phyloP scores from a whole-genome alignment of 2,797 vertebrate species.

The Monodelphis domestica region DNA sequence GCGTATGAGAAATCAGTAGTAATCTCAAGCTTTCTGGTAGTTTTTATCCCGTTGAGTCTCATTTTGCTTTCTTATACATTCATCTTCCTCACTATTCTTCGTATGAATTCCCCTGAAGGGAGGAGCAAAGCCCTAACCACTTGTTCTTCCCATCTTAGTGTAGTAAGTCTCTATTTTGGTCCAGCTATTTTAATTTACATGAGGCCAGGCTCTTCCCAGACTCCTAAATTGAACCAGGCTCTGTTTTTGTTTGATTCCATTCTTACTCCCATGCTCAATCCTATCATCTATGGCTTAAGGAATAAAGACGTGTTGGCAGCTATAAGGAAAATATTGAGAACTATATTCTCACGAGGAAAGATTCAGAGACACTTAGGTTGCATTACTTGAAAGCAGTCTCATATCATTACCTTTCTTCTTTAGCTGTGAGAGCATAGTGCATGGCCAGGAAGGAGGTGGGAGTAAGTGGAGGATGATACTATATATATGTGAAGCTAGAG shows the following conservation, averaged over 20 bases:
- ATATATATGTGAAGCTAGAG: too few species aligned
- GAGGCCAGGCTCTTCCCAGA: conserved; percentile 52
- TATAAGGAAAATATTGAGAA: neutral
- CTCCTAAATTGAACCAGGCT: conserved; percentile 49
- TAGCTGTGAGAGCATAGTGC: too few species aligned
- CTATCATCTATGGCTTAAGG: conserved; percentile 65
- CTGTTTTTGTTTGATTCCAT: conserved; percentile 63
- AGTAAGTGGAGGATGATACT: too few species aligned
- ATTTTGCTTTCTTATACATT: conserved; percentile 45
- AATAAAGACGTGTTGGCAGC: conserved; percentile 36
- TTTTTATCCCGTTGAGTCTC: conserved; percentile 47
- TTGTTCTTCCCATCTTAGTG: conserved; percentile 62
- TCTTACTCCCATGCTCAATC: conserved; percentile 65
- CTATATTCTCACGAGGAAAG: neutral
- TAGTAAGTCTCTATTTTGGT: conserved; percentile 62
- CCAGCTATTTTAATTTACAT: conserved; percentile 65
- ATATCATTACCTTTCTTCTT: too few species aligned
- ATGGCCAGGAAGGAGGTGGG: too few species aligned
- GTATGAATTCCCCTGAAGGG: conserved; percentile 46
- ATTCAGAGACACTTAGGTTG: too few species aligned
- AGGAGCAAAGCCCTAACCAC: conserved; percentile 59
- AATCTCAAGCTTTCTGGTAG: conserved; percentile 35
- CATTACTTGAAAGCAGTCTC: too few species aligned
- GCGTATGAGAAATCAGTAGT: conserved; percentile 36
- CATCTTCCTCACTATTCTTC: conserved; percentile 43